phyloP scores from a whole-genome alignment of 2,888 invertebrate species.

The Drosophila maculinotata region DNA sequence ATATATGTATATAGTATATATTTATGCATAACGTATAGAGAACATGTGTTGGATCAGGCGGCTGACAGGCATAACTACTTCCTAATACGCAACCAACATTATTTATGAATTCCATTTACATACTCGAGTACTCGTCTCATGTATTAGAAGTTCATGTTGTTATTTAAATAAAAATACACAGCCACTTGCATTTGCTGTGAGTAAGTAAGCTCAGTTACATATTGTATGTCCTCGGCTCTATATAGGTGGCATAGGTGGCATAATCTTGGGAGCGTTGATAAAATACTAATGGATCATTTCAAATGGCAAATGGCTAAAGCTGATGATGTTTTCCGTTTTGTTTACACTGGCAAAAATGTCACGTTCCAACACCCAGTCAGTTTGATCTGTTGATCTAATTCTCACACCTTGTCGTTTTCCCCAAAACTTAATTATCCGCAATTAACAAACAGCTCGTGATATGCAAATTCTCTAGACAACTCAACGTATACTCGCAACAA shows the following conservation, averaged over 20 bases:
- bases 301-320: conserved; percentile 41
- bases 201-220: conserved; percentile 1
- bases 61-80: conserved; percentile 57
- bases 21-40: conserved; percentile 9
- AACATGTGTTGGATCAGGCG: conserved; percentile 43
- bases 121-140: conserved; percentile 19
- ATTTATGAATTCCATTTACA: conserved; percentile 60
- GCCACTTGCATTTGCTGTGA: conserved; percentile 7
- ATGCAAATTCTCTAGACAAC: not conserved
- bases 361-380: conserved; percentile 41
- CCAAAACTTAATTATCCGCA: conserved; percentile 43
- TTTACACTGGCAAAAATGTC: conserved; percentile 49
- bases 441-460: conserved; percentile 38
- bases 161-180: conserved; percentile 15
- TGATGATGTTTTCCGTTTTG: conserved; percentile 35
- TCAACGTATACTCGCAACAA: conserved; percentile 18
- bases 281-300: conserved; percentile 68
- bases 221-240: conserved; percentile 25
- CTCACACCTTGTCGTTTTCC: conserved; percentile 48
- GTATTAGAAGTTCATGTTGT: conserved; percentile 31
- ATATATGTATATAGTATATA: not conserved
- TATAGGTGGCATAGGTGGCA: conserved; percentile 3
- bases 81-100: conserved; percentile 72
- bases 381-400: conserved; percentile 42
- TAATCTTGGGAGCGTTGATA: conserved; percentile 53